Percentiles rank a stretch among this genome's conserved stretches.
These are phyloP conservation scores for Branchipolynoe longqiensis DNA, from an alignment of 2,888 invertebrate species.

Conservation along the genomic window DNA sequence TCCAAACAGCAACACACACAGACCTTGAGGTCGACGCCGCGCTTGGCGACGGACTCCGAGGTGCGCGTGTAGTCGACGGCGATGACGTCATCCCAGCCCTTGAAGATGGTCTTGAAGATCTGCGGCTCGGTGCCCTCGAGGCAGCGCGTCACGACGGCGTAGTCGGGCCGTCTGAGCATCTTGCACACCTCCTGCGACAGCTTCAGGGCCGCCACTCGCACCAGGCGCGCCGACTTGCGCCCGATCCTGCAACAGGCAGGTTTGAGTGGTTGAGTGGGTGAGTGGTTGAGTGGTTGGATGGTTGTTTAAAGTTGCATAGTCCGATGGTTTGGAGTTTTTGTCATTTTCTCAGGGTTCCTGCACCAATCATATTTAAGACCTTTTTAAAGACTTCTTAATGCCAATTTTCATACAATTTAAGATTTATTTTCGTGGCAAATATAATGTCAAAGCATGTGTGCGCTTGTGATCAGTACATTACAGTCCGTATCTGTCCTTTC, in stretches of 20 bases:
- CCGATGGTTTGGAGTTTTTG: no score
- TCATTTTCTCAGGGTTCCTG: no score
- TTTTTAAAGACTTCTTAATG: no score
- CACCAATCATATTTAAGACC: no score
- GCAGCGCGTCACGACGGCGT: constrained; percentile 93
- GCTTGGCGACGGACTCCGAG: constrained; percentile 96
- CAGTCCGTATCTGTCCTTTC: no score
- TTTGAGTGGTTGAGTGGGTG: no score
- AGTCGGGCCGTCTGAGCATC: constrained; percentile 91
- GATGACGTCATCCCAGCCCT: constrained; percentile 99
- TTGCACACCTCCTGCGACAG: constrained; percentile 97
- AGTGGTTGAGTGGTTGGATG: no score
- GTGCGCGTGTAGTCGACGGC: constrained; percentile 98
- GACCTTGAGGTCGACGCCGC: constrained; percentile 94
- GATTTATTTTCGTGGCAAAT: no score
- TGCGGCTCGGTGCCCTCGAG: constrained; percentile 88
- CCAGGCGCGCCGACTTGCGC: constrained; percentile 96
- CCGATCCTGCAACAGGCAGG: constrained; percentile 95
- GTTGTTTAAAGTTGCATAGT: no score
- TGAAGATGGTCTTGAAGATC: constrained; percentile 97
- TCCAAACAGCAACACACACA: not conserved
- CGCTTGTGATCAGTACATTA: no score
- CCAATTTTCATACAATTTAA: no score
- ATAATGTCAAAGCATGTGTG: no score
- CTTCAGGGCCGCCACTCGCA: constrained; percentile 97